These are phyloP conservation scores for Anodontia alba DNA, from an alignment of 2,888 invertebrate genomes.

Conservation along the genomic window DNA sequence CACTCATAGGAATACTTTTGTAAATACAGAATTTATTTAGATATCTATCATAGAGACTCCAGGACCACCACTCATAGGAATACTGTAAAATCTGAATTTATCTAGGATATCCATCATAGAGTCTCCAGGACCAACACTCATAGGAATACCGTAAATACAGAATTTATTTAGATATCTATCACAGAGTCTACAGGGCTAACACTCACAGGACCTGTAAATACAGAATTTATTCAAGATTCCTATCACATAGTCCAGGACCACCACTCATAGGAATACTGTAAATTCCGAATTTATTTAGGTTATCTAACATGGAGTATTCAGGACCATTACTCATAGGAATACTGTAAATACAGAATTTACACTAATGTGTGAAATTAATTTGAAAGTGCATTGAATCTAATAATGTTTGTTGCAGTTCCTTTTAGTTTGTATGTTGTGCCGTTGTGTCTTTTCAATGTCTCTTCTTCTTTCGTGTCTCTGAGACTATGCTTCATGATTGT, in stretches of 20 bases:
- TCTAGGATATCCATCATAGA: constrained; percentile 79
- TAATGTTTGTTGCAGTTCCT: too few species aligned
- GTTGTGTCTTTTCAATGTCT: too few species aligned
- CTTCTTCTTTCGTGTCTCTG: too few species aligned
- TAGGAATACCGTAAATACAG: constrained; percentile 55
- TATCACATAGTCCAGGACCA: constrained; percentile 45
- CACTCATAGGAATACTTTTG: constrained; percentile 69
- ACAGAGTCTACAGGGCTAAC: constrained; percentile 66
- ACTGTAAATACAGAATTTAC: constrained; percentile 39
- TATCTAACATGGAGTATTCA: too few species aligned
- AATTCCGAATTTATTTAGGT: constrained; percentile 27
- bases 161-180: constrained; percentile 69
- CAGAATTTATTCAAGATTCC: constrained; percentile 28
- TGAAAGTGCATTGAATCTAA: too few species aligned
- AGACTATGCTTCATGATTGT: too few species aligned
- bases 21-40: constrained; percentile 39
- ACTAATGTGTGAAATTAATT: too few species aligned
- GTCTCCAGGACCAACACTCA: constrained; percentile 60
- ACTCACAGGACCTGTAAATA: constrained; percentile 59
- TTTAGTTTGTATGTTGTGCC: too few species aligned
- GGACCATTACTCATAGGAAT: constrained; percentile 66
- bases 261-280: constrained; percentile 68
- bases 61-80: constrained; percentile 65
- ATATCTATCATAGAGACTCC: constrained; percentile 73
- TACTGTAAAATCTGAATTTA: constrained; percentile 52